Evolutionary conservation across 2,113 vertebrate genomes (phyloP).

Genomic region (Himantopus leucocephalus): DNA sequence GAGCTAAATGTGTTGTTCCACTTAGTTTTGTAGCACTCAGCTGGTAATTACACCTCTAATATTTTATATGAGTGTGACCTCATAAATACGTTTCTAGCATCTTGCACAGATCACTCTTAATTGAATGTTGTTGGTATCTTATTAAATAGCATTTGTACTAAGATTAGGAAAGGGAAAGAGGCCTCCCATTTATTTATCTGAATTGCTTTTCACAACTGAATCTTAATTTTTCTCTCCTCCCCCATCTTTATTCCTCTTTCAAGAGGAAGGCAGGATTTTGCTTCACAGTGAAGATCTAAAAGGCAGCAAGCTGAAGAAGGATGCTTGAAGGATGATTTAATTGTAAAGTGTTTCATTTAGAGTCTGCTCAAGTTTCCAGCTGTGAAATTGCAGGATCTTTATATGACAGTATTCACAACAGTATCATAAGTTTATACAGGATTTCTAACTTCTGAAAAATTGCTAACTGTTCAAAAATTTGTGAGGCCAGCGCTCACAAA

Average conservation of each 20-base stretch:
- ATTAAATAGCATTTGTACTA: slow-evolving; percentile 5
- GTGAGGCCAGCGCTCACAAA: neutral
- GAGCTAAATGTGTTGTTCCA: neutral
- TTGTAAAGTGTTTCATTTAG: slow-evolving; percentile 14
- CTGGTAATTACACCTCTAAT: slow-evolving; percentile 19
- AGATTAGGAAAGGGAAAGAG: neutral
- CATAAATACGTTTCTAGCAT: slow-evolving; percentile 7
- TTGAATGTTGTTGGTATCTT: slow-evolving; percentile 10
- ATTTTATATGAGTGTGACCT: slow-evolving; percentile 5
- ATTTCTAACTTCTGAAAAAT: neutral
- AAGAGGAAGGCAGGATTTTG: neutral
- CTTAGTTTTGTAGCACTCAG: neutral
- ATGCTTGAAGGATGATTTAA: slow-evolving; percentile 25
- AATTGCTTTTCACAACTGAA: neutral
- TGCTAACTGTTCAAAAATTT: neutral
- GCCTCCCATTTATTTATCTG: neutral
- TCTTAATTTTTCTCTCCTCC: neutral
- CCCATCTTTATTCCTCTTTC: neutral
- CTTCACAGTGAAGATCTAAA: neutral
- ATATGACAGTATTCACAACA: neutral
- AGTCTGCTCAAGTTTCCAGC: slow-evolving; percentile 5
- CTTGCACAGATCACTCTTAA: slow-evolving; percentile 37
- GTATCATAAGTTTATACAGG: neutral
- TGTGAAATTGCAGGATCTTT: neutral
- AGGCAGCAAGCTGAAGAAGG: neutral